Conservation (phyloP, 2,113 vertebrate genomes). For the Glareola pratincola region DNA sequence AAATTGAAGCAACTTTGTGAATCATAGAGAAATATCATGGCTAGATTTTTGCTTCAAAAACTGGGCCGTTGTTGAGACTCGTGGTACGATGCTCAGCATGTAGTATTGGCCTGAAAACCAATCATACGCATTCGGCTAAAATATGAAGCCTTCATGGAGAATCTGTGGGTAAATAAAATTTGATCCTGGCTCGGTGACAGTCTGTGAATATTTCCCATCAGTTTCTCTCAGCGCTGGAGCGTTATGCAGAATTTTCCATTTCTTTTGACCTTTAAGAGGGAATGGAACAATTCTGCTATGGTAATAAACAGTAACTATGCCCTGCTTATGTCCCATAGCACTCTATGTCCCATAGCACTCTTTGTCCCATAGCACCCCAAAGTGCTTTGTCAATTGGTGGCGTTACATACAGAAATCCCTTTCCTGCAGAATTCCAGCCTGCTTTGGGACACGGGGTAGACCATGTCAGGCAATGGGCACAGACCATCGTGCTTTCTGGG, state of each 20-base stretch:
- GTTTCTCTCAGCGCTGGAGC: neutral
- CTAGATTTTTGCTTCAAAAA: neutral
- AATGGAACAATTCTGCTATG: constrained; percentile 26
- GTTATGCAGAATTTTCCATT: neutral
- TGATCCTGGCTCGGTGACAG: neutral
- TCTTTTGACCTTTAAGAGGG: neutral
- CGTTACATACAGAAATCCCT: neutral
- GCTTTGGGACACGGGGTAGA: neutral
- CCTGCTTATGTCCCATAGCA: neutral
- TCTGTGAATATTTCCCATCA: constrained; percentile 23
- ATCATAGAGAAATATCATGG: neutral
- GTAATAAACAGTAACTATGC: constrained; percentile 11
- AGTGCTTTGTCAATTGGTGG: neutral
- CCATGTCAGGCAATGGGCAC: neutral
- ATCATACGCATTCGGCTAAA: neutral
- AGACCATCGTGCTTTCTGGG: neutral
- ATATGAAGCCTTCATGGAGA: neutral
- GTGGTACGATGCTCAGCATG: neutral
- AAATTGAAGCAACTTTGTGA: constrained; percentile 51
- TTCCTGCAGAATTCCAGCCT: neutral
- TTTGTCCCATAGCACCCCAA: neutral
- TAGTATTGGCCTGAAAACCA: neutral
- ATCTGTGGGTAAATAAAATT: constrained; percentile 24
- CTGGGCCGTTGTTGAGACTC: neutral
- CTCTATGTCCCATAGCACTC: neutral